Base-by-base conservation (phyloP, 2,888 invertebrate species). In the Masnerella sp. region DNA sequence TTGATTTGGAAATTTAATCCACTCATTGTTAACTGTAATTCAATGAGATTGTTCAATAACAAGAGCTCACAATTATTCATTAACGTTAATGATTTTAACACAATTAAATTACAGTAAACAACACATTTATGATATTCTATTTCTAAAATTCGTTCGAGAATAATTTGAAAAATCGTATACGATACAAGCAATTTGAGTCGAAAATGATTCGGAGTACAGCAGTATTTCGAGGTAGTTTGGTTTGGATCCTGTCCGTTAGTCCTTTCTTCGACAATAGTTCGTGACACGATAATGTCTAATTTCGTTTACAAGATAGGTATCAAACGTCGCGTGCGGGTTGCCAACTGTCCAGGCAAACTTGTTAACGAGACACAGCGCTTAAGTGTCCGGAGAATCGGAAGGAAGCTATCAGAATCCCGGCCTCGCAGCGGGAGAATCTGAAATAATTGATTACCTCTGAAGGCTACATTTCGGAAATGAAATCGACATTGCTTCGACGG, bases 391-490 rank as follows among this genome's bases (percentile, higher is more conserved):
- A 14, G 12, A 49, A 40, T 47, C 40, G 49, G 49, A 62, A 59
- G 62, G 47, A 69, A 70, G 45, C 54, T 70, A 70, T 70, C 70
- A 61, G 47, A 61, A 52, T 54, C 42, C 17, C n/a, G 11, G 36
- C 15, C 49, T 59, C 12, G 9, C 14, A 32, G 34, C 15, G 14
- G 15, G 32, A 61, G 47, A 30, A 56, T 20, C 71, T 69, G 77
- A 77, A 78, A 77, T 82, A 81, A 82, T 82, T 78, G 78, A 82
- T 80, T 79, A 80, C 77, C 80, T 81, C 78, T 78, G 73, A 65
- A 61, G 67, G 75, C 64, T 69, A 74, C 75, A 78, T 77, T 78
- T 79, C 76, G 77, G 78, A 78, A 80, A 81, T 78, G 77, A 81
- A 79, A 83, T 80, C 80, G 78, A 75, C 79, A 73, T 72, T 56